Percentiles rank a stretch among this genome's conserved stretches.
Evolutionary conservation across 92 coral and sea anemone genomes (phyloP).

Genomic region (Bergia sp.): DNA sequence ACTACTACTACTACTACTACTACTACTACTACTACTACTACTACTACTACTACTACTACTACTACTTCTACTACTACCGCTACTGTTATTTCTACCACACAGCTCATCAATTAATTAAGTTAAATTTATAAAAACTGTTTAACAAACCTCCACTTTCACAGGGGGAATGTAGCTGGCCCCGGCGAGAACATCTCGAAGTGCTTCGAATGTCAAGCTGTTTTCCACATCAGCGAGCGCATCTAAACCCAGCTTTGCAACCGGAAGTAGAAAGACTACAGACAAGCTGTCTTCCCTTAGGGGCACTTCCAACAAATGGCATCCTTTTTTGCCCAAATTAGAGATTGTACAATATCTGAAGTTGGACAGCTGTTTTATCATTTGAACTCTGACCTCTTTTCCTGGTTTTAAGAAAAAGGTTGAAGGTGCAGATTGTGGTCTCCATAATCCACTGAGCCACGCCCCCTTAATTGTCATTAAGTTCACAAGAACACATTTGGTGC

Average conservation of each 20-base stretch:
- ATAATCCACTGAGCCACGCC: conserved; percentile 25
- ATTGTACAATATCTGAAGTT: conserved; percentile 41
- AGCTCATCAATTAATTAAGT: not conserved
- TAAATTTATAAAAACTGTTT: not conserved
- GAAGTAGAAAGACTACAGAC: conserved; percentile 34
- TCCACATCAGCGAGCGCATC: conserved; percentile 38
- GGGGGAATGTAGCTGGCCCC: conserved; percentile 27
- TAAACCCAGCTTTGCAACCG: conserved; percentile 22
- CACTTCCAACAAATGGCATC: conserved; percentile 39
- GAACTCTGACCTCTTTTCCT: conserved; percentile 36
- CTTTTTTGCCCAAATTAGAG: conserved; percentile 35
- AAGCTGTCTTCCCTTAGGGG: conserved; percentile 30
- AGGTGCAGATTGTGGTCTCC: conserved; percentile 4
- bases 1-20: no score
- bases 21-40: not conserved
- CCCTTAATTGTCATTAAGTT: conserved; percentile 35
- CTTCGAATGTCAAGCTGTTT: conserved; percentile 4
- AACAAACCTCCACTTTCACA: conserved; percentile 37
- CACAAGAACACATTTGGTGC: conserved; percentile 31
- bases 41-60: not conserved
- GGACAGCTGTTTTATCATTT: conserved; percentile 36
- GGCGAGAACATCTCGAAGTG: conserved; percentile 15
- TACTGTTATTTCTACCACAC: not conserved
- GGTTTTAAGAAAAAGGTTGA: conserved; percentile 4
- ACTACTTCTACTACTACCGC: not conserved